These are phyloP conservation scores for Trinorchestia longiramus DNA, from an alignment of 1,140 invertebrate genomes.

Conservation along the genomic window DNA sequence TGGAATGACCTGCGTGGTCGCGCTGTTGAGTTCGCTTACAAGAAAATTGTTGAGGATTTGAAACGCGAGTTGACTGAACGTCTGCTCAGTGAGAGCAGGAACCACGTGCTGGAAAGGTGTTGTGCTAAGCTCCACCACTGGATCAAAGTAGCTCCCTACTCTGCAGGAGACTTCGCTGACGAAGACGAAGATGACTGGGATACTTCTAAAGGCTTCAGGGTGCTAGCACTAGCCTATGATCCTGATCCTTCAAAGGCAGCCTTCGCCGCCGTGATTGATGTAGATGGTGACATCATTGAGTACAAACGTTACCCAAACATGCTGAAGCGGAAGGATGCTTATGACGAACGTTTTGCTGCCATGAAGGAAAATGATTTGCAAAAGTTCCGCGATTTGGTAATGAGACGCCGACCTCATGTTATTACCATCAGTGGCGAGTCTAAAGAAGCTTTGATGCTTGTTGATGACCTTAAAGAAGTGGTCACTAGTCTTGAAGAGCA, in stretches of 20 bases:
- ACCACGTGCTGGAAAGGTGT: slow-evolving; percentile 87
- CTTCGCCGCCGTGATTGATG: slow-evolving; percentile 87
- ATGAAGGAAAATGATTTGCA: slow-evolving; percentile 86
- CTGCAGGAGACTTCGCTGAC: slow-evolving; percentile 74
- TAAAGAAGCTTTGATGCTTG: slow-evolving; percentile 85
- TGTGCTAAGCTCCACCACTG: slow-evolving; percentile 89
- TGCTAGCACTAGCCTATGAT: slow-evolving; percentile 90
- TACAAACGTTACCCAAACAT: slow-evolving; percentile 88
- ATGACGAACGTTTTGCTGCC: slow-evolving; percentile 78
- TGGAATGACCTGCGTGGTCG: slow-evolving; percentile 93
- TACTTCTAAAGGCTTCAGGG: slow-evolving; percentile 84
- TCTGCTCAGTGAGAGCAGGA: slow-evolving; percentile 88
- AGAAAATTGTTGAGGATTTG: slow-evolving; percentile 89
- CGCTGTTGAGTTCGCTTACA: slow-evolving; percentile 89
- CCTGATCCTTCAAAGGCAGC: slow-evolving; percentile 88
- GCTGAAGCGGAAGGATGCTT: slow-evolving; percentile 84
- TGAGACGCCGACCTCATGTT: slow-evolving; percentile 92
- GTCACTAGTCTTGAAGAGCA: slow-evolving; percentile 81
- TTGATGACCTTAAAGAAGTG: slow-evolving; percentile 85
- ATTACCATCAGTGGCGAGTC: slow-evolving; percentile 92
- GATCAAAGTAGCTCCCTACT: slow-evolving; percentile 91
- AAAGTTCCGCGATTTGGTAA: slow-evolving; percentile 87
- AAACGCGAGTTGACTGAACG: slow-evolving; percentile 87
- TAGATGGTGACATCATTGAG: slow-evolving; percentile 92
- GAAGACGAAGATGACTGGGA: slow-evolving; percentile 95